Base-by-base conservation (phyloP, 2,888 invertebrate genomes). In the Coecobrya sp. region DNA sequence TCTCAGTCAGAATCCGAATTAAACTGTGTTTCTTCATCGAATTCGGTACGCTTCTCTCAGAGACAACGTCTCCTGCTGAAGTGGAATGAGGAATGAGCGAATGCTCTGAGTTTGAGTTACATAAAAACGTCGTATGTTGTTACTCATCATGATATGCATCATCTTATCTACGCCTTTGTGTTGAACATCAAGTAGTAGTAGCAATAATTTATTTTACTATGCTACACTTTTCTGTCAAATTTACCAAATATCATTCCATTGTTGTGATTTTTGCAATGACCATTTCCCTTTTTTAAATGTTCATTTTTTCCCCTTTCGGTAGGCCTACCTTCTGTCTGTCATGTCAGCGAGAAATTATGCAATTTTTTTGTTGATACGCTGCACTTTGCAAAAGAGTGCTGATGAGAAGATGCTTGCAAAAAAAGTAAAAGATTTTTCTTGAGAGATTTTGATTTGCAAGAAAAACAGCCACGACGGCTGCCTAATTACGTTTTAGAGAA, bases 1-100 rank as follows among this genome's bases (percentile, higher is more conserved):
- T 36, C 27, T 30, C 68, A 68, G 68, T 36, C 30, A 68, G 68
- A 68, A 36, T 68, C 68, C 68, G 68, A 30, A 68, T 68, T 68
- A 68, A 68, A 36, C 30, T 13, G 68, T 13, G 27, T 68, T 27
- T 68, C 68, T 68, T 68, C 68, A 68, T 36, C 68, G 4, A 68
- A 68, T 68, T 68, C 16, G 68, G 30, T 68, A 30, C 68, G 68
- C 30, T 68, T 68, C n/a, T 68, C 68, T 30, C n/a, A 19, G 22
- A 8, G 7, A 19, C 13, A 59, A 49, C 10, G 7, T 59, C 19
- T 59, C 19, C 62, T 65, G 62, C 25, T 65, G 25, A 55, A 55
- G n/a, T n/a, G n/a, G 19, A 55, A 7, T 62, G 62, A 62, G n/a
- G 62, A 62, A 22, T 19, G 25, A 1, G 62, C n/a, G n/a, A n/a